phyloP scores from a whole-genome alignment of 2,888 invertebrate genomes.

The Nomada lathburiana region DNA sequence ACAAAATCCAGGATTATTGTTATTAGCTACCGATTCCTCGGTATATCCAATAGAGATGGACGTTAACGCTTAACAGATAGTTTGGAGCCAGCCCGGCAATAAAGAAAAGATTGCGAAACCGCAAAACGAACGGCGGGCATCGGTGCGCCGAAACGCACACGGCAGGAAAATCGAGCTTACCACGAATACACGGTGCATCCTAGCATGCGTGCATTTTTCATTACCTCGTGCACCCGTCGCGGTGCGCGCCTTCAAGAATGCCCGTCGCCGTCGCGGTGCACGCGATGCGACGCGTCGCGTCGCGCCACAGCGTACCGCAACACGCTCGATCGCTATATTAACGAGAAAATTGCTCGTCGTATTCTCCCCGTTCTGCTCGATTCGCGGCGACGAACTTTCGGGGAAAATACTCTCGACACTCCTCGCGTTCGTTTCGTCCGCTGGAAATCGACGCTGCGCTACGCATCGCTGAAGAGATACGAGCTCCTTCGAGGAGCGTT shows the following conservation, averaged over 20 bases:
- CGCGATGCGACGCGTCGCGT: slow-evolving; percentile 53
- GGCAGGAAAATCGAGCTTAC: slow-evolving; percentile 45
- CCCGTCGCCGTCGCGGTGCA: slow-evolving; percentile 51
- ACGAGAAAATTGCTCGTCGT: slow-evolving; percentile 76
- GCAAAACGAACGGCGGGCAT: slow-evolving; percentile 21
- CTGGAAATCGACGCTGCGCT: neutral
- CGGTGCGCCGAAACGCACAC: slow-evolving; percentile 27
- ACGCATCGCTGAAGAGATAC: neutral
- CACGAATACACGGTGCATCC: slow-evolving; percentile 40
- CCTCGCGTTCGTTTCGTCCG: neutral
- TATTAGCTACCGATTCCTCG: neutral
- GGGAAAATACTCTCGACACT: neutral
- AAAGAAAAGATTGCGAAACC: slow-evolving; percentile 28
- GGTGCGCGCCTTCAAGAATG: slow-evolving; percentile 54
- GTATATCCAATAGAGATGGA: too few relatives aligned
- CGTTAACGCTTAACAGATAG: neutral
- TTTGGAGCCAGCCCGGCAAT: neutral
- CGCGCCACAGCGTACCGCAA: slow-evolving; percentile 31
- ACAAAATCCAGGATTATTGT: too few relatives aligned
- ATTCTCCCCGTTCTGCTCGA: slow-evolving; percentile 39
- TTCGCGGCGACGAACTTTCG: neutral
- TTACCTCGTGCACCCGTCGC: slow-evolving; percentile 72
- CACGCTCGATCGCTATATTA: slow-evolving; percentile 73
- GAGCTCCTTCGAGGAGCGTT: neutral
- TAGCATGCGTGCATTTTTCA: slow-evolving; percentile 76